Percentiles rank a stretch among this genome's conserved stretches.
Evolutionary conservation across 1,140 invertebrate species (phyloP).

Genomic region (Drosophila ficusphila): DNA sequence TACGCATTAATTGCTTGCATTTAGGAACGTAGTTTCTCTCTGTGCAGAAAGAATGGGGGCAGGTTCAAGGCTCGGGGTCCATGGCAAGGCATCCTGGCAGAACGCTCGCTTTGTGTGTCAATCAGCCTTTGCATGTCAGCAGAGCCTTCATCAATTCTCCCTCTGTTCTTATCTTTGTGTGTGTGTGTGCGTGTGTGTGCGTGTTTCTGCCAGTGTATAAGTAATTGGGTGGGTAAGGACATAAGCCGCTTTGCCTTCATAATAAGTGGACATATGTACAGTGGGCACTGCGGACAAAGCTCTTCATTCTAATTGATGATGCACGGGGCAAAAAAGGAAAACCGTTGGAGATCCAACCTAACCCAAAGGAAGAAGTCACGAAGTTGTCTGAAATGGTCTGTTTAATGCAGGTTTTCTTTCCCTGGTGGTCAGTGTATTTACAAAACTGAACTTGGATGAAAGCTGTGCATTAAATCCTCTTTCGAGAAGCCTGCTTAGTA

Average conservation of each 20-base stretch:
- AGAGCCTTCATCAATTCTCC: slow-evolving; percentile 38
- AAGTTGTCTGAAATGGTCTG: too few species aligned
- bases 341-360: too few species aligned
- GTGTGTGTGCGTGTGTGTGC: slow-evolving; percentile 8
- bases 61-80: not conserved
- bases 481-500: too few species aligned
- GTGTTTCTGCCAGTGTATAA: slow-evolving; percentile 10
- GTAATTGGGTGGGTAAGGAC: slow-evolving; percentile 7
- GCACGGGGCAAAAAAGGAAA: too few species aligned
- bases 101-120: slow-evolving; percentile 68
- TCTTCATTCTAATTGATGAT: too few species aligned
- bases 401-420: too few species aligned
- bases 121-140: slow-evolving; percentile 73
- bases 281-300: not conserved
- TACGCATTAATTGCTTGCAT: too few species aligned
- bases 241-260: slow-evolving; percentile 36
- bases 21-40: not conserved
- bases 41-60: not conserved
- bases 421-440: too few species aligned
- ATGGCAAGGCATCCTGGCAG: slow-evolving; percentile 29
- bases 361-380: too few species aligned
- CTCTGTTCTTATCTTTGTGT: not conserved
- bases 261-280: slow-evolving; percentile 19
- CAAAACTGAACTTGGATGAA: too few species aligned
- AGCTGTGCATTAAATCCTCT: not conserved